Percentiles rank a stretch among this genome's conserved stretches.
Evolutionary conservation across 2,888 invertebrate species (phyloP).

Genomic region (Drosophila tripunctata): DNA sequence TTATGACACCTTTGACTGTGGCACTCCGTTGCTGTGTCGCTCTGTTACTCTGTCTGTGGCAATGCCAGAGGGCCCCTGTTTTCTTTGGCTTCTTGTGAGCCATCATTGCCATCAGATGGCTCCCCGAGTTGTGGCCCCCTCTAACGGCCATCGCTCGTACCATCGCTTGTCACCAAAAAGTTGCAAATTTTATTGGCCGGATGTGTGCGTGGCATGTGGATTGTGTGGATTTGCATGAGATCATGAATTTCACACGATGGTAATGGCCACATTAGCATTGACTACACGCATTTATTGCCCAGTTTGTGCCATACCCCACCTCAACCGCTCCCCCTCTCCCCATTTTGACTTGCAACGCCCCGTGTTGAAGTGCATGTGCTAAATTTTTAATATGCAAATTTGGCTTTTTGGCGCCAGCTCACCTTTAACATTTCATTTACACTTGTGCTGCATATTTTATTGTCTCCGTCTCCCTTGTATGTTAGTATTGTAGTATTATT

Average conservation of each 20-base stretch:
- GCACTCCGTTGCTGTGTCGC: too few relatives aligned
- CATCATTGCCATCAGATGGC: slow-evolving; percentile 43
- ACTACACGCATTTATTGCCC: slow-evolving; percentile 71
- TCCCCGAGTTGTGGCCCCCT: slow-evolving; percentile 7
- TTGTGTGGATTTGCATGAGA: slow-evolving; percentile 73
- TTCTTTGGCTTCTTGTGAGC: slow-evolving; percentile 8
- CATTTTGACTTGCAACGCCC: not conserved
- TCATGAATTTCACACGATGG: slow-evolving; percentile 74
- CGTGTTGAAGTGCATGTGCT: slow-evolving; percentile 70
- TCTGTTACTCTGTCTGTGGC: too few relatives aligned
- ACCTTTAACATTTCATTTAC: slow-evolving; percentile 72
- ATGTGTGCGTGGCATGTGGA: slow-evolving; percentile 66
- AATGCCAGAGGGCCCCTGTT: not conserved
- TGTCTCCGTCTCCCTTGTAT: slow-evolving; percentile 15
- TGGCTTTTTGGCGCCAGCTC: slow-evolving; percentile 20
- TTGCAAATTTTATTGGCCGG: slow-evolving; percentile 75
- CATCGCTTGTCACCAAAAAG: slow-evolving; percentile 72
- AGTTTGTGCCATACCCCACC: slow-evolving; percentile 1
- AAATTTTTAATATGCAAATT: slow-evolving; percentile 77
- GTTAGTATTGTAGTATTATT: slow-evolving; percentile 51
- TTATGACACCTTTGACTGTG: slow-evolving; percentile 72
- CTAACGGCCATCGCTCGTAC: not conserved
- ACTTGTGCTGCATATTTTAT: slow-evolving; percentile 78
- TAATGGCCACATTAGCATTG: slow-evolving; percentile 77
- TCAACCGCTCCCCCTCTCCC: not conserved